Evolutionary conservation across 2,797 vertebrate genomes (phyloP).

Genomic region (Gallirallus australis): DNA sequence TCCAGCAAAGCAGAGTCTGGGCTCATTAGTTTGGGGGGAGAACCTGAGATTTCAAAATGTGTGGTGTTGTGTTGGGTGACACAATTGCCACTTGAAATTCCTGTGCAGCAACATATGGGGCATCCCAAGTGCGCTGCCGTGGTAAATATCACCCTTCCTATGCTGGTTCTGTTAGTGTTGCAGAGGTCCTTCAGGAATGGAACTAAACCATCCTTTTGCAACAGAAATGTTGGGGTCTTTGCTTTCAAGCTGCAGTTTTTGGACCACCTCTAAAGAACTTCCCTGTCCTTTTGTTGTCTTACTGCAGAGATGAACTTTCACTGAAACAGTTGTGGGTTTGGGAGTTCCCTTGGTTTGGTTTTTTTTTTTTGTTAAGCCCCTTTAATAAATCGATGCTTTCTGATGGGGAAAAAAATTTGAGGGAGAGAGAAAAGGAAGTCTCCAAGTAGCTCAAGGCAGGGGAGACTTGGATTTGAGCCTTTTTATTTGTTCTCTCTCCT

Average conservation of each 20-base stretch:
- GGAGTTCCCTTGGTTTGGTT: no score
- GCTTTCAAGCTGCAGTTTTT: not conserved
- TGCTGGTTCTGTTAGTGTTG: not conserved
- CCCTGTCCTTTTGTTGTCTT: not conserved
- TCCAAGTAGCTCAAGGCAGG: not conserved
- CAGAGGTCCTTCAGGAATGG: not conserved
- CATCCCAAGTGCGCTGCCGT: rapidly evolving
- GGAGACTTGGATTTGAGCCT: not conserved
- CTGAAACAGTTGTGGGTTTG: not conserved
- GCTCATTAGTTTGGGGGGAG: not conserved
- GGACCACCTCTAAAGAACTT: not conserved
- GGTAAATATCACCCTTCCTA: rapidly evolving
- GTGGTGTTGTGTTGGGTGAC: not conserved
- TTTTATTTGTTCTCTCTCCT: not conserved
- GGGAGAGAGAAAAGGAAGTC: not conserved
- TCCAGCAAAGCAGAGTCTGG: not conserved
- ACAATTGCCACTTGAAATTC: not conserved
- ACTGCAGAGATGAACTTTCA: not conserved
- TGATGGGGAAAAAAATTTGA: not conserved
- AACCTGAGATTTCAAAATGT: not conserved
- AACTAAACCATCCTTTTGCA: not conserved
- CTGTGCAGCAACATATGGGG: rapidly evolving
- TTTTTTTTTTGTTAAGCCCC: not conserved
- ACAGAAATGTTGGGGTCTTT: not conserved
- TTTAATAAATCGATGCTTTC: not conserved